phyloP scores from a whole-genome alignment of 2,113 vertebrate genomes.

The Bettongia penicillata region DNA sequence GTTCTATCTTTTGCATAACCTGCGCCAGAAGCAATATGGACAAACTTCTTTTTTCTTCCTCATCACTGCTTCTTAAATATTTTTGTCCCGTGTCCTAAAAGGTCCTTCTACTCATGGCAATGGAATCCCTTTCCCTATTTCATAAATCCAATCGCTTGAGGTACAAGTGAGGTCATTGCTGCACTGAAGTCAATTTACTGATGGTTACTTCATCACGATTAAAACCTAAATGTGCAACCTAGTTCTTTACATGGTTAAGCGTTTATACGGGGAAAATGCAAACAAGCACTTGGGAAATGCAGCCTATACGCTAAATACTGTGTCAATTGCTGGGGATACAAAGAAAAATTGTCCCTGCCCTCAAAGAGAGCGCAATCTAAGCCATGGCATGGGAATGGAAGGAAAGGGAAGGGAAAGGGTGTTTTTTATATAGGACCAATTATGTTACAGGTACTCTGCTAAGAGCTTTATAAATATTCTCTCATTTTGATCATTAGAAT shows the following conservation, averaged over 20 bases:
- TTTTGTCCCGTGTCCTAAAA: too few species aligned
- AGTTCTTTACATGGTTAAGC: too few species aligned
- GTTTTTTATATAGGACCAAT: neutral
- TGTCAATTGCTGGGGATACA: neutral
- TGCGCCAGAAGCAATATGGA: neutral
- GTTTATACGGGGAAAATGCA: neutral
- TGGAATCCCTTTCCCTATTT: neutral
- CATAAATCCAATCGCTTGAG: neutral
- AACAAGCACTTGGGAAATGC: neutral
- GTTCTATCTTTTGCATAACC: neutral
- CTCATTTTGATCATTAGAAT: neutral
- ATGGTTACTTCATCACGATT: too few species aligned
- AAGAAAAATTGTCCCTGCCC: neutral
- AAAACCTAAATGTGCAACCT: too few species aligned
- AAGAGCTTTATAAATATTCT: neutral
- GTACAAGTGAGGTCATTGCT: neutral
- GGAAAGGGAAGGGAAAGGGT: too few species aligned
- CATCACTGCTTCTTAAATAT: too few species aligned
- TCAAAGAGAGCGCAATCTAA: neutral
- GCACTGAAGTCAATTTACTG: too few species aligned
- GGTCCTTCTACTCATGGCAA: too few species aligned
- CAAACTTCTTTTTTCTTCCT: too few species aligned
- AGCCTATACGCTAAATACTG: neutral
- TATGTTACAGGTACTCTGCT: neutral
- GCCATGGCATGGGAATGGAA: too few species aligned